Conservation (phyloP, 2,888 invertebrate species). For the Drosophila neutralis region DNA sequence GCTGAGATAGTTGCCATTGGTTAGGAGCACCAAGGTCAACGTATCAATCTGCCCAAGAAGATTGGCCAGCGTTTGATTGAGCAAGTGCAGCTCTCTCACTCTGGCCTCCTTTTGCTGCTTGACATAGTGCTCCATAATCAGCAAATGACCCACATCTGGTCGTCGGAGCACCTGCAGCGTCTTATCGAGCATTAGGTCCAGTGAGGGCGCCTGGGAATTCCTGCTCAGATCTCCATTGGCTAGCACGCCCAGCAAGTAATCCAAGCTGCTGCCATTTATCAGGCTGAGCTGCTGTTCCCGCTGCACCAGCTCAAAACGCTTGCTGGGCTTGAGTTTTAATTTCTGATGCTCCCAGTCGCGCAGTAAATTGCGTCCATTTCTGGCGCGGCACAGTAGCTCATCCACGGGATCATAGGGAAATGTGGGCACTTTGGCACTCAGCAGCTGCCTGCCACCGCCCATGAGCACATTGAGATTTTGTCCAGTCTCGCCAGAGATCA, state of each 20-base stretch:
- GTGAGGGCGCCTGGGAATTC: conserved; percentile 88
- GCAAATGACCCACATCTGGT: conserved; percentile 87
- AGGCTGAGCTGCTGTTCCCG: conserved; percentile 88
- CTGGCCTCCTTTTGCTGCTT: conserved; percentile 91
- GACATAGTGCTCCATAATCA: conserved; percentile 93
- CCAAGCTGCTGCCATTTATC: conserved; percentile 87
- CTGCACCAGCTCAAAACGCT: conserved; percentile 84
- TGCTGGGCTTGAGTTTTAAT: conserved; percentile 42
- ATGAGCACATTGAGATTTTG: conserved; percentile 86
- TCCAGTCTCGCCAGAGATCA: conserved; percentile 91
- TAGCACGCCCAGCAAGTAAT: conserved; percentile 92
- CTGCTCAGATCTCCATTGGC: conserved; percentile 90
- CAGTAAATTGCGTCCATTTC: conserved; percentile 90
- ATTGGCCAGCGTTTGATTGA: conserved; percentile 89
- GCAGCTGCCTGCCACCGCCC: conserved; percentile 92
- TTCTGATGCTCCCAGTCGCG: conserved; percentile 89
- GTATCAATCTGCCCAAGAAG: conserved; percentile 31
- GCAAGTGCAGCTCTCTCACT: conserved; percentile 88
- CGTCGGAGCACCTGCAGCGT: conserved; percentile 90
- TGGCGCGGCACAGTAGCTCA: conserved; percentile 88
- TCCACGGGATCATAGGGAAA: conserved; percentile 87
- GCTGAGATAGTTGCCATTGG: conserved; percentile 51
- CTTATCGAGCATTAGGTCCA: conserved; percentile 90
- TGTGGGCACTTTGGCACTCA: conserved; percentile 87
- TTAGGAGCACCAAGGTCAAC: conserved; percentile 60